These are phyloP conservation scores for Plestiodon gilberti DNA, from an alignment of 2,113 vertebrate genomes.

Conservation along the genomic window DNA sequence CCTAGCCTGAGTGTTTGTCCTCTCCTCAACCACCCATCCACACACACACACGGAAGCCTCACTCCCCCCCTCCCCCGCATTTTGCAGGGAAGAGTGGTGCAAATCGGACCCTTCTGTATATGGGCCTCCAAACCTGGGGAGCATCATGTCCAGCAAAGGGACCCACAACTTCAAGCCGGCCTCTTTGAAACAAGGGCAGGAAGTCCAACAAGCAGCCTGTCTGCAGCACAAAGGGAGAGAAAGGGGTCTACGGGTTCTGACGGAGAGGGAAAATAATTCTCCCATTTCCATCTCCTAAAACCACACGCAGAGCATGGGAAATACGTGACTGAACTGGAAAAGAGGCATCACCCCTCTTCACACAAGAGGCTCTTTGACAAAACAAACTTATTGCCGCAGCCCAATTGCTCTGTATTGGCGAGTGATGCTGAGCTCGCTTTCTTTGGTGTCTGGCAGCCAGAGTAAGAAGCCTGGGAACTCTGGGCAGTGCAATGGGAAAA, in stretches of 20 bases:
- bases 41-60: neutral
- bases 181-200: neutral
- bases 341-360: neutral
- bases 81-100: too few relatives aligned
- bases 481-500: neutral
- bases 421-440: conserved; percentile 50
- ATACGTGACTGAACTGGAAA: neutral
- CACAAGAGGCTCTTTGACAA: neutral
- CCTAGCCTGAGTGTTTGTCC: neutral
- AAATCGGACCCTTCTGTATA: too few relatives aligned
- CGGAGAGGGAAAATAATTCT: neutral
- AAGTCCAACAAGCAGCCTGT: neutral
- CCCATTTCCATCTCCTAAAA: neutral
- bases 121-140: too few relatives aligned
- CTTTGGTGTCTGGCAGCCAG: conserved; percentile 73
- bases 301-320: conserved; percentile 4
- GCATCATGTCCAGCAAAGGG: neutral
- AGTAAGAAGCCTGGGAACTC: conserved; percentile 50
- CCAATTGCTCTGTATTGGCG: conserved; percentile 24
- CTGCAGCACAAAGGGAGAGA: neutral
- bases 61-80: too few relatives aligned
- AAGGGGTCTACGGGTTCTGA: neutral
- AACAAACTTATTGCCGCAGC: conserved; percentile 48
- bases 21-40: too few relatives aligned
- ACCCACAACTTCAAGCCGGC: neutral